Evolutionary conservation across 2,113 vertebrate genomes (phyloP), one percentile per base, ranked within the genome.

Genomic region (Chinchilla lanigera): DNA sequence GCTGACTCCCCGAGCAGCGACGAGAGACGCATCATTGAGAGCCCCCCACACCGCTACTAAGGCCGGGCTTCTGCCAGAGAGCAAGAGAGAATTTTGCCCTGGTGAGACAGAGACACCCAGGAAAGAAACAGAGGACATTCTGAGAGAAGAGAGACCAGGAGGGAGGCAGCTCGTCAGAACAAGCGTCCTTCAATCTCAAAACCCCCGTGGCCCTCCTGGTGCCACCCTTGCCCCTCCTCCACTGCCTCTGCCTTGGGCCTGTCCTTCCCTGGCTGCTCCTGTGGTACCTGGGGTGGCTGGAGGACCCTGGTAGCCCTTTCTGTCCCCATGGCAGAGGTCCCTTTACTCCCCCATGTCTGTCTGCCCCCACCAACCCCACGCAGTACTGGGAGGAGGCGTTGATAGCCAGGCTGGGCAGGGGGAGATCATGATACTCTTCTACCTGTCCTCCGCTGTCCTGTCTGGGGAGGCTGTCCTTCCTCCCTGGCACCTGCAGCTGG

Each of bases 11-110:
- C 97, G 0, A 99, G 99, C 87, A 99, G 99, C 0, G 99, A 99
- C 0, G 99, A 99, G 98, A 99, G 99, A 97, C 98, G 99, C 98
- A 99, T 99, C 98, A 99, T 99, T 98, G 99, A 75, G 98, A 99
- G 28, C 86, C 98, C 98, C 93, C 98, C 98, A 60, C 99, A 99
- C 92, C 98, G 98, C 98, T 99, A 99, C 98, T 99, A 97, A 99
- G 38, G 93, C 96, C 86, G 12, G 78, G 17, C 30, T 28, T 52
- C n/a, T 67, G 47, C 78, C 58, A 41, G 6, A 10, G 2, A 78
- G 19, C 89, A 33, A 85, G 94, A 84, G 24, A 54, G 75, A 71
- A 61, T 38, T 65, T 80, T 65, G 52, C 78, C 85, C 90, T 41
- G 89, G 47, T 44, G 93, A 87, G 63, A 93, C 80, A 67, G 91